These are phyloP conservation scores for Atherinomorus stipes DNA, from an alignment of 2,113 vertebrate species.

Conservation along the genomic window DNA sequence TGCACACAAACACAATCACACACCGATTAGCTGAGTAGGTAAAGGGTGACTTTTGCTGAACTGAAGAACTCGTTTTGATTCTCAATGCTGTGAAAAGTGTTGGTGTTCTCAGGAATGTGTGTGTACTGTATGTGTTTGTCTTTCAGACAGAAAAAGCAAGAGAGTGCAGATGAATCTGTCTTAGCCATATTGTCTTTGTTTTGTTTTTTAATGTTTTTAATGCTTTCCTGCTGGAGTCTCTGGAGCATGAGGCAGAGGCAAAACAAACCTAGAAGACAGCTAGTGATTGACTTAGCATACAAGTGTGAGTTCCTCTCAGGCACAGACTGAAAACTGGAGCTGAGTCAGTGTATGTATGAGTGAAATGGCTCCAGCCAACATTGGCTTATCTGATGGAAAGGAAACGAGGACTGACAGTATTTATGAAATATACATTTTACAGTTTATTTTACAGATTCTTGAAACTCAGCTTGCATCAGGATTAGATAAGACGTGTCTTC, in stretches of 20 bases:
- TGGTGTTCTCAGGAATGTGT: too few species aligned
- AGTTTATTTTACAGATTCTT: background rate
- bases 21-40: background rate
- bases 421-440: background rate
- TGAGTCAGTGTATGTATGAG: constrained; percentile 19
- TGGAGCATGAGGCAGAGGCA: constrained; percentile 16
- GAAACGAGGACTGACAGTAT: background rate
- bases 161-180: constrained; percentile 31
- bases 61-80: background rate
- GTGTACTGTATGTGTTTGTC: background rate
- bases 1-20: background rate
- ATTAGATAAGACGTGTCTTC: background rate
- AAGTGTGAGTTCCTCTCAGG: constrained; percentile 34
- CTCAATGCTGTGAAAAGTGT: background rate
- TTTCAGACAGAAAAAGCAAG: background rate
- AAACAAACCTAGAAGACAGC: constrained; percentile 40
- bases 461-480: background rate
- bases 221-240: constrained; percentile 29
- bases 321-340: constrained; percentile 21
- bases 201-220: background rate
- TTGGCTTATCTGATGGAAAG: background rate
- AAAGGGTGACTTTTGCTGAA: background rate
- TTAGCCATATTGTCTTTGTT: background rate
- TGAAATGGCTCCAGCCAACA: constrained; percentile 27
- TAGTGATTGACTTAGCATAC: constrained; percentile 32